Evolutionary conservation across 1,140 invertebrate species (phyloP), one percentile per base, ranked within the genome.

Genomic region (Drosophila hydei): DNA sequence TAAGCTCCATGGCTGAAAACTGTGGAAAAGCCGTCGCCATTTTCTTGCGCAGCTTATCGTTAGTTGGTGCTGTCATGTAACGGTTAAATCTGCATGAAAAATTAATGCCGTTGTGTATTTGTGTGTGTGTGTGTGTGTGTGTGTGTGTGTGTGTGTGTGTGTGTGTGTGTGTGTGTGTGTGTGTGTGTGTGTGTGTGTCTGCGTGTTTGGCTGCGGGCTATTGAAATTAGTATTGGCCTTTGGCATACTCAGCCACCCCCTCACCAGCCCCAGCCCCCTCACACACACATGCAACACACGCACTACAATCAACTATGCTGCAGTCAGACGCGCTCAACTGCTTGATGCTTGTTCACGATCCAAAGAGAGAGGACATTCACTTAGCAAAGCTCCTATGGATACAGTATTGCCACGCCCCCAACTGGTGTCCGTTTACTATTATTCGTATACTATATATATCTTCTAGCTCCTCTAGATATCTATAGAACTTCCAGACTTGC

Each of bases 31-130:
- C 40, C 72, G 75, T 58, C 61, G 72, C 68, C 72, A 75, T 77
- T 72, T 72, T 71, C 60, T 72, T 72, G 47, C 59, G 60, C 25
- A 33, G 51, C 54, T 72, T 69, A 61, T 73, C 71, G 65, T 56
- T 69, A 59, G 69, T 58, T 72, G 69, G 52, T 60, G 54, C 65
- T 69, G 71, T 73, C 65, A 73, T 73, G 71, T 73, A 69, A 73
- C 71, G 56, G 71, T 73, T 69, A 73, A 73, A 73, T 73, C 71
- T 73, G 71, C 71, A 73, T 73, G 71, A 73, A 73, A 73, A 73
- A 73, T 73, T 69, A 73, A 73, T 73, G 71, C 56, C 47, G 45
- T 16, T 50, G 11, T 50, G 14, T 21, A 4, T 40, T n/a, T 42
- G 33, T 11, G 7, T 21, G 38, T 19, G 23, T 25, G 9, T 42